Conservation (phyloP, 2,888 invertebrate genomes). For the Drosophila monieri region DNA sequence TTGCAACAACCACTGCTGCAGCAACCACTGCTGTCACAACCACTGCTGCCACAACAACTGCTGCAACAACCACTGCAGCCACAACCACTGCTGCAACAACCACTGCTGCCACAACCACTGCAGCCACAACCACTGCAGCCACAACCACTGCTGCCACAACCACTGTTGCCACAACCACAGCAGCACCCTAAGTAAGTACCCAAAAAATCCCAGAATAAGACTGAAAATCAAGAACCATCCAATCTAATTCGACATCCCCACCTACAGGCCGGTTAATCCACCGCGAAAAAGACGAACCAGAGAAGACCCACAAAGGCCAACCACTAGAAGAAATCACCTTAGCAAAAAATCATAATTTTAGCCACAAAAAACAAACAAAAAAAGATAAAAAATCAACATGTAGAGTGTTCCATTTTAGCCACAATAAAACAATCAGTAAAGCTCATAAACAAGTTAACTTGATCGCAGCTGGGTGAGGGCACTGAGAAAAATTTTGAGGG, state of each 20-base stretch:
- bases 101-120: not conserved
- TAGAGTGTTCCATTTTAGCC: slow-evolving; percentile 28
- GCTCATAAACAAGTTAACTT: slow-evolving; percentile 27
- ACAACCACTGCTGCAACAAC: slow-evolving; percentile 11
- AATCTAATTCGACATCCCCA: not conserved
- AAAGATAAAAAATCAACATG: slow-evolving; percentile 18
- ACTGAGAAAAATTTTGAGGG: slow-evolving; percentile 2
- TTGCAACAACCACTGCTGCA: not conserved
- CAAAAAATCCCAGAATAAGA: not conserved
- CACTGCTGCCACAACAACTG: not conserved
- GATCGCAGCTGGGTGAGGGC: slow-evolving; percentile 21
- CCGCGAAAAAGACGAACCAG: not conserved
- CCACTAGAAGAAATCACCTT: not conserved
- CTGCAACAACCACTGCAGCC: not conserved
- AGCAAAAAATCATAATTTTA: slow-evolving; percentile 12
- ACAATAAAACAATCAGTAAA: slow-evolving; percentile 40
- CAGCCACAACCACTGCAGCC: not conserved
- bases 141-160: slow-evolving; percentile 6
- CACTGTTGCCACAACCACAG: not conserved
- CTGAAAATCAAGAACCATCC: not conserved
- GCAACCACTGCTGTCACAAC: not conserved
- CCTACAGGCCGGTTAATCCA: not conserved
- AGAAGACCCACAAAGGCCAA: not conserved
- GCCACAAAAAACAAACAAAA: slow-evolving; percentile 1
- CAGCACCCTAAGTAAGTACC: not conserved